Conservation (phyloP, 2,113 vertebrate species). For the Plestiodon gilberti region DNA sequence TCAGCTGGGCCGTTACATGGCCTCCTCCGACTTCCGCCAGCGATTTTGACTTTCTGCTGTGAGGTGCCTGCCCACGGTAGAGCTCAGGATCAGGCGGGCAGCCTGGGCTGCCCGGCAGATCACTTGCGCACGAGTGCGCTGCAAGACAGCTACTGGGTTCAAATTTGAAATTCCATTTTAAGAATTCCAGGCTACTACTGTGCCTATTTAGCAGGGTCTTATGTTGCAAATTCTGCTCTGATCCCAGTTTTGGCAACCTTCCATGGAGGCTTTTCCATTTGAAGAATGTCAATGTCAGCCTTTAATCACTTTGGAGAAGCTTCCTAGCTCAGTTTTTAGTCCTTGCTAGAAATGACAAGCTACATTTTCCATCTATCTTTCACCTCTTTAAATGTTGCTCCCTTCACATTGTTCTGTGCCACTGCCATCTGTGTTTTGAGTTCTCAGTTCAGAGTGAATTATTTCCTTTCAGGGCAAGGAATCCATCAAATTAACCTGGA, state of each 20-base stretch:
- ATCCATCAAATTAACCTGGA: background rate
- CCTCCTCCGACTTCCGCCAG: no score
- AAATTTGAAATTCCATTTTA: conserved; percentile 26
- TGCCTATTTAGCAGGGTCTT: conserved; percentile 13
- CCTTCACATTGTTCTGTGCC: background rate
- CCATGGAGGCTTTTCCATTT: conserved; percentile 44
- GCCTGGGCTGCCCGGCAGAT: no score
- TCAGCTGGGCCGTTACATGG: no score
- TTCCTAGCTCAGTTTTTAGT: conserved; percentile 12
- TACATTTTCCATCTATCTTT: conserved; percentile 7
- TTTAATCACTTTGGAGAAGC: conserved; percentile 34
- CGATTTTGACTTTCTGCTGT: no score
- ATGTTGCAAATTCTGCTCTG: conserved; percentile 23
- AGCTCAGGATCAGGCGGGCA: no score
- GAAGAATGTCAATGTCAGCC: conserved; percentile 35
- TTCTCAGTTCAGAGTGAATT: background rate
- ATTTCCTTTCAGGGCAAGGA: background rate
- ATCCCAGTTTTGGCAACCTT: conserved; percentile 36
- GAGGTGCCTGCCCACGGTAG: no score
- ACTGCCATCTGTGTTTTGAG: background rate
- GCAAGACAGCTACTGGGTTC: background rate
- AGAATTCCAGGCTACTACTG: conserved; percentile 1
- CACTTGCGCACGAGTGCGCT: no score
- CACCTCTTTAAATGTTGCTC: background rate
- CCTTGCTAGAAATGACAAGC: conserved; percentile 15